Evolutionary conservation across 2,888 invertebrate species (phyloP), one percentile per base, ranked within the genome.

Genomic region (Tanaodytes sp.): DNA sequence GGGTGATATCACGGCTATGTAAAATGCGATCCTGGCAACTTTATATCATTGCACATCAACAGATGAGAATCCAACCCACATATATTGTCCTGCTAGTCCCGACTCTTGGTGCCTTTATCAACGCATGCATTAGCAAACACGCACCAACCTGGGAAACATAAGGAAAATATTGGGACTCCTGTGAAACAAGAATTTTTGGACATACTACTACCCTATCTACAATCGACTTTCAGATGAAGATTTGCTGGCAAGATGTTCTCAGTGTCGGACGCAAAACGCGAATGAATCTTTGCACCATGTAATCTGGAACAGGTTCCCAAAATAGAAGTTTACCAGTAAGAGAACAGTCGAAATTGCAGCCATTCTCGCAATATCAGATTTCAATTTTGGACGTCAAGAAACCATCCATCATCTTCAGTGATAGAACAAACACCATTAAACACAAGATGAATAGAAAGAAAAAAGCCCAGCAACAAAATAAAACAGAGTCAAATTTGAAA

Each of bases 31-130:
- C n/a, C n/a, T n/a, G n/a, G n/a, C n/a, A n/a, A n/a, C n/a, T n/a
- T n/a, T n/a, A n/a, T n/a, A n/a, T n/a, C n/a, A n/a, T n/a, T n/a
- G n/a, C n/a, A n/a, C n/a, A n/a, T n/a, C n/a, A n/a, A n/a, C n/a
- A n/a, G n/a, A n/a, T n/a, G n/a, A n/a, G n/a, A n/a, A n/a, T n/a
- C n/a, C n/a, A n/a, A n/a, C n/a, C n/a, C n/a, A n/a, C n/a, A n/a
- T n/a, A n/a, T n/a, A n/a, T n/a, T n/a, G n/a, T n/a, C n/a, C n/a
- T n/a, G 11, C 2, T 33, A 33, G 39, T 39, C 11, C n/a, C 1
- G 19, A 48, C n/a, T 48, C 46, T 18, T 48, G 46, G 46, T 48
- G 46, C 12, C 33, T 48, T n/a, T 48, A 18, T n/a, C 46, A 48
- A 33, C 9, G 18, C n/a, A n/a, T 19, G 31, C 46, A 15, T 2